These are phyloP conservation scores for Chelon auratus DNA, from an alignment of 2,797 vertebrate species.

Conservation along the genomic window DNA sequence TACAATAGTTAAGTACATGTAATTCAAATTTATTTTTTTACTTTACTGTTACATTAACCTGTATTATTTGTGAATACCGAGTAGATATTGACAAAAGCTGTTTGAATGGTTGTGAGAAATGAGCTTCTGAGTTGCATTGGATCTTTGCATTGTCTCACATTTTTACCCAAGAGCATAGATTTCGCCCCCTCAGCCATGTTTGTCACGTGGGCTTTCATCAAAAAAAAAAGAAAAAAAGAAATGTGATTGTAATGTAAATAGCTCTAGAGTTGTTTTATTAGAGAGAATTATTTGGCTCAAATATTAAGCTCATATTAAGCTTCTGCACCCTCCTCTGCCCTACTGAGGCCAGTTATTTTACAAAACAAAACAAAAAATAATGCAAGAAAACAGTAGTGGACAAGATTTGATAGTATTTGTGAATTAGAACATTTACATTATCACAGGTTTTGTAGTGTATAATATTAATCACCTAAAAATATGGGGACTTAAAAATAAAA, in stretches of 20 bases:
- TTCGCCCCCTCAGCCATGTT: conserved; percentile 31
- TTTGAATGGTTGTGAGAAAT: conserved; percentile 62
- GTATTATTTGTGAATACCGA: conserved; percentile 78
- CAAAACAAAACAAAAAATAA: background rate
- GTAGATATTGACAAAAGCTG: conserved; percentile 63
- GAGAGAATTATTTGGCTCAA: conserved; percentile 69
- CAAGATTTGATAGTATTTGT: background rate
- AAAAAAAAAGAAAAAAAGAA: conserved; percentile 35
- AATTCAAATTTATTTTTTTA: conserved; percentile 86
- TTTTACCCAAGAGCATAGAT: conserved; percentile 18
- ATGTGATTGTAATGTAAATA: conserved; percentile 84
- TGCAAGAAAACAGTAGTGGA: conserved; percentile 1
- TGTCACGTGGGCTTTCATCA: conserved; percentile 28
- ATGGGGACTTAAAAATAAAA: background rate
- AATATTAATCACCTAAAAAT: background rate
- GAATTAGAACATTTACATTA: conserved; percentile 10
- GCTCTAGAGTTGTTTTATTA: conserved; percentile 79
- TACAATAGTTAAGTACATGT: conserved; percentile 66
- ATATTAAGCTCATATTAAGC: conserved; percentile 67
- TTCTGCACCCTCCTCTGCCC: conserved; percentile 36
- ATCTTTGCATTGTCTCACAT: conserved; percentile 51
- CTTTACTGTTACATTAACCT: conserved; percentile 72
- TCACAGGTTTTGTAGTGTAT: conserved; percentile 7
- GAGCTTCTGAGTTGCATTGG: conserved; percentile 56
- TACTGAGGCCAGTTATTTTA: conserved; percentile 19